Base-by-base conservation (phyloP, 2,888 invertebrate genomes). In the Atrina japonica region DNA sequence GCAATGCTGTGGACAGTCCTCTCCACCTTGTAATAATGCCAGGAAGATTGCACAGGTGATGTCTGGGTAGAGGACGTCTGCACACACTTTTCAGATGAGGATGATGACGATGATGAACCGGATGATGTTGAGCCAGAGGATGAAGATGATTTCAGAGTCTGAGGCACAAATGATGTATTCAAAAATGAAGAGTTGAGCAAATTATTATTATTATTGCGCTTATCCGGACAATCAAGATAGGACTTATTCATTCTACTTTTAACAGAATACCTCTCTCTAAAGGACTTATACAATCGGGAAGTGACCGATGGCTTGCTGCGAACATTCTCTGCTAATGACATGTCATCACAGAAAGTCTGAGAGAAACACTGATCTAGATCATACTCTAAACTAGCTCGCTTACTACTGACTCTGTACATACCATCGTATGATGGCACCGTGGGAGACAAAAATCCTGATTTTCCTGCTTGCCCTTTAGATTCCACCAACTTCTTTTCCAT, bases 401-500 rank as follows among this genome's bases (percentile, higher is more conserved):
- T 58, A 66, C 64, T 43, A 63, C 41, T 58, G 43, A 70, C 61
- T 75, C 73, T 70, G 78, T 82, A 85, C 83, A 70, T 85, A 86
- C 86, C 86, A 76, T 86, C 83, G 61, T 76, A 79, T 61, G 81
- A 69, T 55, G 77, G 60, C 53, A 59, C 52, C 6, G 61, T 18
- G 50, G 65, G 68, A 35, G 73, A 64, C 18, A 76, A 72, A 18
- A 78, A 70, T n/a, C n/a, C n/a, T n/a, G n/a, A n/a, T 50, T 77
- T 70, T 29, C 83, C 83, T 0, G 74, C 75, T 49, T 82, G 78
- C 30, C 83, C 77, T 67, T 84, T 84, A 70, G 85, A 78, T 25
- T 88, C 88, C n/a, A 78, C 82, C 70, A 91, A 70, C 60, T 88
- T 90, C 81, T 88, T 85, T 83, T 91, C 91, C 81, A 91, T 87